A percentile compares a stretch with the other conserved stretches of the same genome.
Conservation (phyloP, 1,140 invertebrate genomes). For the Onthophagus taurus region DNA sequence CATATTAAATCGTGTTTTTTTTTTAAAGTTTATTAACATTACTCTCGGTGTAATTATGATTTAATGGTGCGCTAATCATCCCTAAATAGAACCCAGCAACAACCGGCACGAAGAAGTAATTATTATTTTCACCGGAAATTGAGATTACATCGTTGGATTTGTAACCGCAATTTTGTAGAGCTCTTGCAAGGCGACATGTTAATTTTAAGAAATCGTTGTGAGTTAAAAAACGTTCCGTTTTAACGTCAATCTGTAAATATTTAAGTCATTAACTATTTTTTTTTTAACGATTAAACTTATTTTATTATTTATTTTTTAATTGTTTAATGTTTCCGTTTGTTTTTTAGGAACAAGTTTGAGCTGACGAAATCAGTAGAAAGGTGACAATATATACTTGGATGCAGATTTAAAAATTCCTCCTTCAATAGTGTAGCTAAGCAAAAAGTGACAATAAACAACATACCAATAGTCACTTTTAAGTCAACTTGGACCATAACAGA, state of each 20-base stretch:
- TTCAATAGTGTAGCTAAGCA: no score
- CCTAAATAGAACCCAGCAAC: constrained; percentile 43
- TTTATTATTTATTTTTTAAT: no score
- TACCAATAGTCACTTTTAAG: no score
- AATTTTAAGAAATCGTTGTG: constrained; percentile 16
- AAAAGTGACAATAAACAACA: no score
- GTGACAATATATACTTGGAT: no score
- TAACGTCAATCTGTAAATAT: constrained; percentile 22
- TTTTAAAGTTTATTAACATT: not conserved
- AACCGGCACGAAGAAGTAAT: constrained; percentile 41
- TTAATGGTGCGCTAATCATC: constrained; percentile 45
- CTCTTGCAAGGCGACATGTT: constrained; percentile 19
- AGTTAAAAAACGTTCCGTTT: constrained; percentile 11
- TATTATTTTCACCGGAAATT: constrained; percentile 47
- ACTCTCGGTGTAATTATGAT: constrained; percentile 44
- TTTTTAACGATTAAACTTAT: no score
- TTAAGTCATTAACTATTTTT: no score
- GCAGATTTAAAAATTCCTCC: no score
- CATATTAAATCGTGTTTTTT: constrained; percentile 18
- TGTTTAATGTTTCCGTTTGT: no score
- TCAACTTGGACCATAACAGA: no score
- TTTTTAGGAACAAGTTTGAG: no score
- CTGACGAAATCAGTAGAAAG: no score
- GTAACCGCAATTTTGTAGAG: constrained; percentile 16
- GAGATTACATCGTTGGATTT: constrained; percentile 35